A percentile compares a stretch with the other conserved stretches of the same genome.
Evolutionary conservation across 2,888 invertebrate genomes (phyloP).

Genomic region (Tuberolachnus salignus): DNA sequence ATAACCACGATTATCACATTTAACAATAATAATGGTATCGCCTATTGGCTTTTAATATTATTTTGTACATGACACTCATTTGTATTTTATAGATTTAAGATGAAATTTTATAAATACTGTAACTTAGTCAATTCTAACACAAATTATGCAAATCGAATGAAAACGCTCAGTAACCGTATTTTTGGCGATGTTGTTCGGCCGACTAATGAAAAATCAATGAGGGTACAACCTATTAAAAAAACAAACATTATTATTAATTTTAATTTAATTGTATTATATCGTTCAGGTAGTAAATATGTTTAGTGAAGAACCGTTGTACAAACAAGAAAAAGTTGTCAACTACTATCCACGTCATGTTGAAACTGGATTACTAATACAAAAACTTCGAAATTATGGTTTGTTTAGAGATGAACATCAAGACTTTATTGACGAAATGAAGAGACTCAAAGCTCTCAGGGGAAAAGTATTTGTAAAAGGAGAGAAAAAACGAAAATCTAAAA

Average conservation of each 20-base stretch:
- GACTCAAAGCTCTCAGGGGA: conserved; percentile 77
- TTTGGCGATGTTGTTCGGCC: conserved; percentile 85
- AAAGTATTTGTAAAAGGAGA: conserved; percentile 64
- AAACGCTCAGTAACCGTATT: conserved; percentile 81
- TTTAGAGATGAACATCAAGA: conserved; percentile 88
- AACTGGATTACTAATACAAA: conserved; percentile 74
- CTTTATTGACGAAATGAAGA: conserved; percentile 84
- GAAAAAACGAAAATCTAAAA: conserved; percentile 42
- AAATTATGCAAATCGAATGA: conserved; percentile 84
- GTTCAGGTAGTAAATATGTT: conserved; percentile 74
- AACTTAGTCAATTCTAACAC: conserved; percentile 74
- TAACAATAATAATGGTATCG: too few relatives aligned
- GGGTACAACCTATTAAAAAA: conserved; percentile 62
- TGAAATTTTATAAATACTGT: conserved; percentile 67
- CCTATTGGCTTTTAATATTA: background rate
- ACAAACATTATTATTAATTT: background rate
- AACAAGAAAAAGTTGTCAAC: conserved; percentile 73
- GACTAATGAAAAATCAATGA: conserved; percentile 78
- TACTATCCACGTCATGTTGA: conserved; percentile 89
- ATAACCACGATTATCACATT: background rate
- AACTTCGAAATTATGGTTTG: conserved; percentile 77
- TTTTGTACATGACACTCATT: background rate
- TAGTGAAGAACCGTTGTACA: conserved; percentile 75
- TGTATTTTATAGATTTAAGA: conserved; percentile 21
- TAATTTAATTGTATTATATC: background rate